Conservation (phyloP, 2,797 vertebrate species). For the Tachyglossus aculeatus region DNA sequence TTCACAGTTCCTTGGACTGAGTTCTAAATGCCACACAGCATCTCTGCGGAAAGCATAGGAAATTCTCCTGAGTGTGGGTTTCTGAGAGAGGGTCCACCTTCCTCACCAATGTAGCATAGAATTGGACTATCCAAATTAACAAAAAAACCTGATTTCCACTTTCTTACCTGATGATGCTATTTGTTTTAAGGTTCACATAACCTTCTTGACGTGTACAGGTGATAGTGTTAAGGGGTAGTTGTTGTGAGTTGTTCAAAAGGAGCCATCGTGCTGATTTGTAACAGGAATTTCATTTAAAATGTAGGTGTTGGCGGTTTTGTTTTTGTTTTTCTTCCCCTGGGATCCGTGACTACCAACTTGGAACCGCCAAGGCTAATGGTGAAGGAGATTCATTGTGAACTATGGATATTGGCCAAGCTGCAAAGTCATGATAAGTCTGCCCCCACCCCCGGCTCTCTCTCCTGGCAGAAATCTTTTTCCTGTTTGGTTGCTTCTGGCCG, state of each 20-base stretch:
- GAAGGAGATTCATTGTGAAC: not conserved
- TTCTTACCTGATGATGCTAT: not conserved
- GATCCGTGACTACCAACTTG: not conserved
- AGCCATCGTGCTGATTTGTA: constrained; percentile 5
- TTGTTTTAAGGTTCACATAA: not conserved
- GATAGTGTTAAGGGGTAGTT: not conserved
- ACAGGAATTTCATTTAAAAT: not conserved
- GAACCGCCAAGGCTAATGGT: not conserved
- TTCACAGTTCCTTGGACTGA: too few relatives aligned
- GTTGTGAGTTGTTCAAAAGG: not conserved
- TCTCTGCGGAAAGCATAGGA: too few relatives aligned
- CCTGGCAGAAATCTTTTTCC: not conserved
- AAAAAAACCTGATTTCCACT: too few relatives aligned
- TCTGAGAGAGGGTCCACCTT: too few relatives aligned
- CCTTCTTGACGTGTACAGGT: not conserved
- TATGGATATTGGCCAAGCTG: not conserved
- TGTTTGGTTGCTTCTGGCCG: constrained; percentile 7
- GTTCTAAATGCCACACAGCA: too few relatives aligned
- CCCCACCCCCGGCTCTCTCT: not conserved
- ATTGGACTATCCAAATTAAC: too few relatives aligned
- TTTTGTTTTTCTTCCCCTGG: not conserved
- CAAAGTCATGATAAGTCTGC: not conserved
- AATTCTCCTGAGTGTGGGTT: too few relatives aligned
- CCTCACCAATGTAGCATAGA: too few relatives aligned
- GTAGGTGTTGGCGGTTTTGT: constrained; percentile 4